Evolutionary conservation across 2,888 invertebrate species (phyloP), one percentile per base, ranked within the genome.

Genomic region (Glyphotaelius pellucidus): DNA sequence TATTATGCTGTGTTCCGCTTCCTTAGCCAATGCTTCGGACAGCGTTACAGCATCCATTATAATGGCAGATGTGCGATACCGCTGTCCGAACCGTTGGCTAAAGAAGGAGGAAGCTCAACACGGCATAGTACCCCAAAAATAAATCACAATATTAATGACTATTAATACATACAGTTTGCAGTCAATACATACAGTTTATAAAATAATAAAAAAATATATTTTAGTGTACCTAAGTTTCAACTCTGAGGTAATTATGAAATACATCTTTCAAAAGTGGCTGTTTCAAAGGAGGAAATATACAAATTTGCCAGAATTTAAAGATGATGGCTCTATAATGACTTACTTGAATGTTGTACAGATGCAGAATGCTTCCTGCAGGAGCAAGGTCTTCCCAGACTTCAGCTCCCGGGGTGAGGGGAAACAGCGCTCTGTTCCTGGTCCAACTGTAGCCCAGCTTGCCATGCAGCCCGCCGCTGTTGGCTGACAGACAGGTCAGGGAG

Each of bases 331-430:
- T 5, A 67, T 67, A 19, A 0, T 3, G 0, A 47, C 67, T 67
- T 95, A 98, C 98, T 96, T 98, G 98, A 86, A 98, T 97, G 94
- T 97, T 97, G 94, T 97, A 97, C 47, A 98, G 97, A 94, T 98
- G 98, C 9, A 98, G 95, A 91, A 98, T 97, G 94, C 98, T 98
- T 14, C 98, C 98, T 92, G 98, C 97, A 0, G 98, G 98, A 94
- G 97, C 98, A 42, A 98, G 96, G 94, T 98, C 98, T 94, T 98
- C 98, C 97, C 98, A 98, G 94, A 98, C 97, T 94, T 98, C 98
- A n/a, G 96, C 96, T 11, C 97, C 97, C 0, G 98, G 97, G 90
- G 97, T 97, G 92, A 98, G 96, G 87, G 97, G 97, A 35, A 98
- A 96, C 25, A 98, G 95, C 15, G 97, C 97, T 91, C 97, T 97